These are phyloP conservation scores for sheep (Ovis aries) DNA, from an alignment of 2,113 vertebrate genomes.

Conservation along the genomic window ARS-UI_Ramb_v3.0 NC_056080.1:105315001-105315500, in stretches of 20 bases:
- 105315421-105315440: background rate
- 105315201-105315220: background rate
- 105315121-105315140: background rate
- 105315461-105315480: background rate
- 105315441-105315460: background rate
- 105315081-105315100: background rate
- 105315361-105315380: background rate
- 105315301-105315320: background rate
- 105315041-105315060: background rate
- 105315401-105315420: background rate
- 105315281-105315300: background rate
- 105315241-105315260: background rate
- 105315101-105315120: background rate
- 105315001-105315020: background rate
- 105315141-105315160: background rate
- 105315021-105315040: background rate
- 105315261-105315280: background rate
- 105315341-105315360: background rate
- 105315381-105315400: background rate
- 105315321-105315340: background rate
- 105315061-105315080: background rate
- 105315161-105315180: background rate
- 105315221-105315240: background rate
- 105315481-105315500: background rate
- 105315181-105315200: background rate